Evolutionary conservation across 2,888 invertebrate genomes (phyloP).

Genomic region (Caenorhabditis wallacei): DNA sequence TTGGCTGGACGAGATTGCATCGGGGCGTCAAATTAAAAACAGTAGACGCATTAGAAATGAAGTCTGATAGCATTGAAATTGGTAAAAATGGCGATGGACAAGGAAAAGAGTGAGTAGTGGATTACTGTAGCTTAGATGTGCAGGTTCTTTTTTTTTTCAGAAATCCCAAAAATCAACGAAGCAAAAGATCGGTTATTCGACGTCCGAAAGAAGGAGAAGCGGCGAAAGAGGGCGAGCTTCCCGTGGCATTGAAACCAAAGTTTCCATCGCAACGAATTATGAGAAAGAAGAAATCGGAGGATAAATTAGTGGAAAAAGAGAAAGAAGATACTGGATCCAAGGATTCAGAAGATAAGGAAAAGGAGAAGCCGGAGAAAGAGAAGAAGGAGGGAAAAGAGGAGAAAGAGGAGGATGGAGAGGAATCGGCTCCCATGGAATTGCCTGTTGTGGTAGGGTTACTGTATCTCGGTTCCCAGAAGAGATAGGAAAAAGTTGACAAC

Average conservation of each 20-base stretch:
- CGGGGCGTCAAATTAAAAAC: constrained; percentile 26
- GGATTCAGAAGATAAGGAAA: neutral
- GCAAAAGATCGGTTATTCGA: neutral
- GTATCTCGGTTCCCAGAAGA: too few species aligned
- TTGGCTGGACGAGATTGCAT: neutral
- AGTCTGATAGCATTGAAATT: constrained; percentile 23
- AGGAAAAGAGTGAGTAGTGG: constrained; percentile 17
- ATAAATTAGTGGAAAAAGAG: neutral
- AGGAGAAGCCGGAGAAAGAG: neutral
- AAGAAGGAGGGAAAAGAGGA: neutral
- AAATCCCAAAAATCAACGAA: neutral
- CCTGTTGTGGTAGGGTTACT: constrained; percentile 11
- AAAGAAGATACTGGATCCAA: neutral
- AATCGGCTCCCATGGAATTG: neutral
- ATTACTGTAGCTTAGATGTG: neutral
- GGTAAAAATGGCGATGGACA: neutral
- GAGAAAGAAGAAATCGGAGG: constrained; percentile 10
- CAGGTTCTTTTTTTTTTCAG: neutral
- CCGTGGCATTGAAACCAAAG: neutral
- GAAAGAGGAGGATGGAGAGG: constrained; percentile 9
- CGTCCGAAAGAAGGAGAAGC: neutral
- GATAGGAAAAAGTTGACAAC: too few species aligned
- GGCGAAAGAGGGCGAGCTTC: constrained; percentile 1
- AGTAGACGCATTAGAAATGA: constrained; percentile 19
- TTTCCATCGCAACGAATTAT: constrained; percentile 18